Conservation (phyloP, 1,140 invertebrate species). For the Battus philenor region DNA sequence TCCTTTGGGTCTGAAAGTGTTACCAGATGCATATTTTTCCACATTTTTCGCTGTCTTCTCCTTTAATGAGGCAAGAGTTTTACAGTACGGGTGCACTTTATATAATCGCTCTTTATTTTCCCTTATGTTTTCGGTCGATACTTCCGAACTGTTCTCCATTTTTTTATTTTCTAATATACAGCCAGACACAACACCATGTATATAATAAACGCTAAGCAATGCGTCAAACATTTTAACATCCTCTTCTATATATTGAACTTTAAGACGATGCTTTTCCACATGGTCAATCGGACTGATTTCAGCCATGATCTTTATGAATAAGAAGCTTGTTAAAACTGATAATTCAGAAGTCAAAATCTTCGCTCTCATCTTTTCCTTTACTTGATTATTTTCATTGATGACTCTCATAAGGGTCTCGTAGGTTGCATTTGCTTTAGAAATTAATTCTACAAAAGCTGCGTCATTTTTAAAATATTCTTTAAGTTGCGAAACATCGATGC, state of each 20-base stretch:
- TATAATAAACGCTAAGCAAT: slow-evolving; percentile 54
- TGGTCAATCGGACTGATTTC: slow-evolving; percentile 81
- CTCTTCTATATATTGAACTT: slow-evolving; percentile 80
- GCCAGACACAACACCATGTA: slow-evolving; percentile 57
- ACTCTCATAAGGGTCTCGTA: slow-evolving; percentile 25
- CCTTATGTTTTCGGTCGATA: slow-evolving; percentile 30
- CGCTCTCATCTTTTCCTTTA: slow-evolving; percentile 13
- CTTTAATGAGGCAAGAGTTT: slow-evolving; percentile 44
- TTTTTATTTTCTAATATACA: slow-evolving; percentile 37
- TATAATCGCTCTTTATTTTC: slow-evolving; percentile 33
- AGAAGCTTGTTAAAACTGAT: slow-evolving; percentile 67
- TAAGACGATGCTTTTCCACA: slow-evolving; percentile 82
- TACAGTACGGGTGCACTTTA: slow-evolving; percentile 58
- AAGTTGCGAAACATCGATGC: slow-evolving; percentile 15
- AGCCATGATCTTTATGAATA: slow-evolving; percentile 51
- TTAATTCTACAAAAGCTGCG: slow-evolving; percentile 24
- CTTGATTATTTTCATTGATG: neutral
- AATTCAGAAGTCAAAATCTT: slow-evolving; percentile 60
- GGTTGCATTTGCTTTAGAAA: slow-evolving; percentile 29
- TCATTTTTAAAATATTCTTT: slow-evolving; percentile 30
- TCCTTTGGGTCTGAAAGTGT: slow-evolving; percentile 58
- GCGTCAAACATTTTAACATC: slow-evolving; percentile 75
- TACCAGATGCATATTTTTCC: slow-evolving; percentile 55
- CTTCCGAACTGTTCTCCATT: slow-evolving; percentile 38
- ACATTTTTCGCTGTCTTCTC: slow-evolving; percentile 38